Evolutionary conservation across 2,797 vertebrate species (phyloP).

Genomic region (Monodelphis domestica): DNA sequence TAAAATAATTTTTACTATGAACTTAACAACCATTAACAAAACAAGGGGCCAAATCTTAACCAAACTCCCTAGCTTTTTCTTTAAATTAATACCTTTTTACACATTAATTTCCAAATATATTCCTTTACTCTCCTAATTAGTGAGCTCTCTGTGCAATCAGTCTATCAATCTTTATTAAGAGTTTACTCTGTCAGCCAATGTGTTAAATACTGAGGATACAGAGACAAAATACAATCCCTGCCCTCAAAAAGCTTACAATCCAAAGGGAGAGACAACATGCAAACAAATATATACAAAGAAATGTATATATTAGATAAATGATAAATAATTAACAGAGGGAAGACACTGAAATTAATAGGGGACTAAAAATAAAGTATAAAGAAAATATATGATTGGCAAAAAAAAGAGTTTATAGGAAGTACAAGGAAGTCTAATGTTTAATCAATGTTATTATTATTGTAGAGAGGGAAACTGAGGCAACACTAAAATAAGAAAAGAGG

Average conservation of each 20-base stretch:
- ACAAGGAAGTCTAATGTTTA: no score
- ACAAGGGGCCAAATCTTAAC: not conserved
- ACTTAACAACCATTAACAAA: not conserved
- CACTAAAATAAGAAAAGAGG: no score
- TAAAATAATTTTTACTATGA: not conserved
- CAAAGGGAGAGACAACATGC: not conserved
- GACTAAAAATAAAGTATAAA: no score
- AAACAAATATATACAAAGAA: not conserved
- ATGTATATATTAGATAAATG: not conserved
- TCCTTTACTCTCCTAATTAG: not conserved
- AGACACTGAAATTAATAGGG: not conserved
- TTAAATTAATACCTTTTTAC: not conserved
- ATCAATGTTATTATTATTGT: no score
- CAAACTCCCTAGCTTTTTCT: not conserved
- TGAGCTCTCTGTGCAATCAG: not conserved
- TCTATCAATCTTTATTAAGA: not conserved
- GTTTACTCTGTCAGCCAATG: not conserved
- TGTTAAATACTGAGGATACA: not conserved
- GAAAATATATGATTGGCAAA: no score
- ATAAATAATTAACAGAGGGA: not conserved
- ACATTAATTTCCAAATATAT: not conserved
- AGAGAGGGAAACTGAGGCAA: no score
- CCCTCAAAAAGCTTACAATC: not conserved
- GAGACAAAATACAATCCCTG: not conserved
- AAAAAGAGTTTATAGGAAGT: no score